A percentile compares a stretch with the other conserved stretches of the same genome.
Evolutionary conservation across 2,113 vertebrate species (phyloP).

Genomic region (Marmota flaviventris): DNA sequence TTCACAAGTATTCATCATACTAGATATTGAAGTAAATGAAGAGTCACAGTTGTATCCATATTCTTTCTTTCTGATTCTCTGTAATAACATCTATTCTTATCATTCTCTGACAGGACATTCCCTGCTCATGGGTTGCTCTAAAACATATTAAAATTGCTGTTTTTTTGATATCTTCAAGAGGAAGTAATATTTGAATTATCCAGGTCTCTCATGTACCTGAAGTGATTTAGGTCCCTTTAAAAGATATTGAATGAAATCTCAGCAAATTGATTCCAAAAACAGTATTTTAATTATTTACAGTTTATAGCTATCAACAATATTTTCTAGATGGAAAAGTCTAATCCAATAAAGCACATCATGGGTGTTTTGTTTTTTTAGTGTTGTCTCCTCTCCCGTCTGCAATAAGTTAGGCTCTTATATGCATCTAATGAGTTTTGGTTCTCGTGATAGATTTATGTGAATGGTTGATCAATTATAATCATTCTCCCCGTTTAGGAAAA

Average conservation of each 20-base stretch:
- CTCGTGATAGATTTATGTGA: neutral
- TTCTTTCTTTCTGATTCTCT: neutral
- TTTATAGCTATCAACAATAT: neutral
- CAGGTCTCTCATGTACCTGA: neutral
- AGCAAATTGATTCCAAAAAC: neutral
- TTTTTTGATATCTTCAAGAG: neutral
- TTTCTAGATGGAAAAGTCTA: neutral
- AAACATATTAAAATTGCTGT: neutral
- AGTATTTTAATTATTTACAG: neutral
- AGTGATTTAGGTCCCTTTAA: neutral
- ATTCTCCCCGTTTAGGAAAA: neutral
- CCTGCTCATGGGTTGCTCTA: neutral
- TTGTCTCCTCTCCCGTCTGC: neutral
- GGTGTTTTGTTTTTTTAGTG: neutral
- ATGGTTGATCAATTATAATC: neutral
- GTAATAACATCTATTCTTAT: too few species aligned
- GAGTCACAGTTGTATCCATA: too few species aligned
- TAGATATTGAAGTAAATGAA: neutral
- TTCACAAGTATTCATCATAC: neutral
- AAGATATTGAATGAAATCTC: neutral
- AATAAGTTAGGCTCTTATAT: neutral
- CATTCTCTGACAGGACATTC: neutral
- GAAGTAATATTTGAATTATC: neutral
- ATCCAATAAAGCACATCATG: neutral
- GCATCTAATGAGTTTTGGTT: neutral